Evolutionary conservation across 2,797 vertebrate genomes (phyloP), one percentile per base, ranked within the genome.

Genomic region (Cyprinodon diabolis): DNA sequence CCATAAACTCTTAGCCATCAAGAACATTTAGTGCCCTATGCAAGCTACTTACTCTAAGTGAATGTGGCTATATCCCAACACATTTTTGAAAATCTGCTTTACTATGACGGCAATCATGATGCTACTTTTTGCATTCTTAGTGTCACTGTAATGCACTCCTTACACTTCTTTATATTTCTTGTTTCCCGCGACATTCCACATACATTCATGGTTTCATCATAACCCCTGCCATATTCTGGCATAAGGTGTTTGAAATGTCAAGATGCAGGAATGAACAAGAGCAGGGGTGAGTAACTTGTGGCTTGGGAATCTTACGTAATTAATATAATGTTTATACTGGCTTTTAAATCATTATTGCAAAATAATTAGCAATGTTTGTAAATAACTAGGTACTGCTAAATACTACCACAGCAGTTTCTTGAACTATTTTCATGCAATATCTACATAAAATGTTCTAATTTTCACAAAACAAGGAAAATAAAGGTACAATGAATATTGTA

Each of bases 121-220:
- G 40, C 37, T 15, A 40, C 9, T 45, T 63, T 19, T 45, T n/a
- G 60, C 17, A 21, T 14, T 66, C 40, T 23, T n/a, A 8, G n/a
- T 45, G 21, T 23, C 62, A 23, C 43, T 45, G 19, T 45, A 21
- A 15, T 47, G 40, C 62, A 47, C 43, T 23, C 12, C 21, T n/a
- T n/a, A 1, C 21, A 4, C 14, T n/a, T 47, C 60, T 21, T 6
- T 47, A 47, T 47, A 45, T 40, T 45, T 66, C 62, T 23, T 9
- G 45, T 66, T 66, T 66, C 37, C 43, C n/a, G 14, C 45, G 21
- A 15, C 23, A n/a, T 23, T 65, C 21, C 62, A 65, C 21, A 66
- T 45, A 47, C 21, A 47, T 12, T 13, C 43, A 23, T 15, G 62
- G 62, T 66, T 66, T 66, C 62, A 66, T 66, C 62, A 66, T 11